Evolutionary conservation across 2,888 invertebrate genomes (phyloP).

Genomic region (Venusia cambrica): DNA sequence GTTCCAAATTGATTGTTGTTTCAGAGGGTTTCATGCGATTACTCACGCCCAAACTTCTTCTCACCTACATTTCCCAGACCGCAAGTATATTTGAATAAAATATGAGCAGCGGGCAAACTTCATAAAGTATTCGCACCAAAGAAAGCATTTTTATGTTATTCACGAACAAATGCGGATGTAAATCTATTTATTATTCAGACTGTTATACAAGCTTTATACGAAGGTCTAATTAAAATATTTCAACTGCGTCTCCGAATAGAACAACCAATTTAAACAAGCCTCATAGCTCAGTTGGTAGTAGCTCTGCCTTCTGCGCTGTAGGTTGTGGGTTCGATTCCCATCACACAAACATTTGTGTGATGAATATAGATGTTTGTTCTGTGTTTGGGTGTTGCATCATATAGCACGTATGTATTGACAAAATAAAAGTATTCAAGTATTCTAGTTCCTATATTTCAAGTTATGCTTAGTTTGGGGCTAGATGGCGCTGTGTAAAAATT

Average conservation of each 20-base stretch:
- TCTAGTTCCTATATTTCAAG: no score
- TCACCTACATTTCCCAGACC: conserved; percentile 38
- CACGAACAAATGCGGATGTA: conserved; percentile 28
- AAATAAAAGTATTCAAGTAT: no score
- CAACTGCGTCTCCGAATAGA: no score
- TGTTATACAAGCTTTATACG: conserved; percentile 21
- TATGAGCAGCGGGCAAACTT: conserved; percentile 38
- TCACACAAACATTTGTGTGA: no score
- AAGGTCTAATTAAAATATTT: conserved; percentile 23
- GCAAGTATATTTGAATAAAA: conserved; percentile 46
- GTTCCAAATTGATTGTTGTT: conserved; percentile 39
- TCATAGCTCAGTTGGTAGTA: no score
- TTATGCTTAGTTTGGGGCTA: no score
- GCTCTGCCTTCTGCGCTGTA: no score
- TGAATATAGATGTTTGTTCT: no score
- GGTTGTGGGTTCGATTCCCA: no score
- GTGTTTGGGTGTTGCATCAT: no score
- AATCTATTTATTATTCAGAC: conserved; percentile 32
- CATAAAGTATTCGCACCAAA: conserved; percentile 34
- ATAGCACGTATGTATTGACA: no score
- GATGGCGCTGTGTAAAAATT: no score
- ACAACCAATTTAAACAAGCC: conserved; percentile 22
- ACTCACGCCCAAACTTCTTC: conserved; percentile 37
- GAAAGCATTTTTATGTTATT: conserved; percentile 35
- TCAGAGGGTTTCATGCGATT: conserved; percentile 35